phyloP scores from a whole-genome alignment of 2,113 vertebrate species.

The Eidolon helvum region DNA sequence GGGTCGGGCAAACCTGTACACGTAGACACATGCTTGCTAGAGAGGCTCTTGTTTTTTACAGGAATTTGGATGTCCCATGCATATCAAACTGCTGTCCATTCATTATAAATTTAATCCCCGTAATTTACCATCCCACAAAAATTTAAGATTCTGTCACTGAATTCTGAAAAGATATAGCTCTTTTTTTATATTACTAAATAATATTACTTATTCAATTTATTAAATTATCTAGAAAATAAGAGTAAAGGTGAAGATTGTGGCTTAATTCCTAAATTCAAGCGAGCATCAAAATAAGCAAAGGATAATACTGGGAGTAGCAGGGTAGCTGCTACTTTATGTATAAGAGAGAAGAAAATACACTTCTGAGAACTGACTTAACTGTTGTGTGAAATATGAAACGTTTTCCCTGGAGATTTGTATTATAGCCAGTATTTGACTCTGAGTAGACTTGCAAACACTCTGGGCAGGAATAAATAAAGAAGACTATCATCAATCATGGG shows the following conservation, averaged over 20 bases:
- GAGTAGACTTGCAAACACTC: slow-evolving; percentile 6
- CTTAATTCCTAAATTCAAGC: not conserved
- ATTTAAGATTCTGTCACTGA: not conserved
- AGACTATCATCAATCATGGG: slow-evolving; percentile 41
- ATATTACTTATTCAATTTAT: slow-evolving; percentile 49
- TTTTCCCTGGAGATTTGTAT: slow-evolving; percentile 4
- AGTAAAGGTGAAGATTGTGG: not conserved
- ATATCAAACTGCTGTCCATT: not conserved
- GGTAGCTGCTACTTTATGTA: not conserved
- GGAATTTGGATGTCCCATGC: not conserved
- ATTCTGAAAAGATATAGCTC: not conserved
- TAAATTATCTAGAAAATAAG: not conserved
- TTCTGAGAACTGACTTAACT: slow-evolving; percentile 7
- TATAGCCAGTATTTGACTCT: slow-evolving; percentile 42
- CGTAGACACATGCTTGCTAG: not conserved
- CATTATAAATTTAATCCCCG: slow-evolving; percentile 37
- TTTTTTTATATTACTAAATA: slow-evolving; percentile 57
- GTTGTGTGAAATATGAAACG: not conserved
- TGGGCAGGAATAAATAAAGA: slow-evolving; percentile 9
- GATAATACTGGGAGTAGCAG: not conserved
- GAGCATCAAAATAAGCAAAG: not conserved
- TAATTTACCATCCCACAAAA: slow-evolving; percentile 45
- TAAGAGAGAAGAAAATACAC: not conserved
- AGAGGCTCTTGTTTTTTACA: not conserved
- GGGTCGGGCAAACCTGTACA: not conserved